phyloP scores from a whole-genome alignment of 35 echinoderm and acorn worm genomes.

The Hemicentrotus pulcherrimus region DNA sequence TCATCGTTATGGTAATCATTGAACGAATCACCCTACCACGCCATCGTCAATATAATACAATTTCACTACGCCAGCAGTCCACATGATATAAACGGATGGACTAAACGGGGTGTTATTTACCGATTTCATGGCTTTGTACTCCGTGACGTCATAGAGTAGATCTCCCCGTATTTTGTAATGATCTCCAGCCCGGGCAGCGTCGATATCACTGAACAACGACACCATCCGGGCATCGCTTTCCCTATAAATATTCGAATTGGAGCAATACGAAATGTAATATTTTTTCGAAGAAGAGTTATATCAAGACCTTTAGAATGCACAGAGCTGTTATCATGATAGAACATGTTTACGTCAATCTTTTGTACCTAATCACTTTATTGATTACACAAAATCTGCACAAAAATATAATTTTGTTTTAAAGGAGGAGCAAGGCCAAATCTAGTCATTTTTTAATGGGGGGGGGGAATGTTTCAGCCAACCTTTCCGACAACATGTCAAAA shows the following conservation, averaged over 20 bases:
- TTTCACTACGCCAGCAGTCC: too few relatives aligned
- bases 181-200: slow-evolving; percentile 59
- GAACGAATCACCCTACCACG: too few relatives aligned
- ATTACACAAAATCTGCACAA: too few relatives aligned
- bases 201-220: slow-evolving; percentile 54
- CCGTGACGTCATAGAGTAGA: slow-evolving; percentile 57
- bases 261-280: neutral
- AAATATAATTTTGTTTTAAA: too few relatives aligned
- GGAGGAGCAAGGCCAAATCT: too few relatives aligned
- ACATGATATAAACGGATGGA: too few relatives aligned
- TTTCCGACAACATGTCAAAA: too few relatives aligned
- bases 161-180: slow-evolving; percentile 57
- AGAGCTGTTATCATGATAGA: neutral
- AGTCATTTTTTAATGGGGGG: too few relatives aligned
- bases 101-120: neutral
- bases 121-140: slow-evolving; percentile 55
- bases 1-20: too few relatives aligned
- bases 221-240: slow-evolving; percentile 66
- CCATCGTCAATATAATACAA: too few relatives aligned
- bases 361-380: too few relatives aligned
- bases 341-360: neutral
- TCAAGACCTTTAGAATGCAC: neutral
- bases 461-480: too few relatives aligned
- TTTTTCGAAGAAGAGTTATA: neutral
- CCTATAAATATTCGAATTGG: slow-evolving; percentile 13